phyloP scores from a whole-genome alignment of 2,113 vertebrate genomes.

The Arvicanthis niloticus region DNA sequence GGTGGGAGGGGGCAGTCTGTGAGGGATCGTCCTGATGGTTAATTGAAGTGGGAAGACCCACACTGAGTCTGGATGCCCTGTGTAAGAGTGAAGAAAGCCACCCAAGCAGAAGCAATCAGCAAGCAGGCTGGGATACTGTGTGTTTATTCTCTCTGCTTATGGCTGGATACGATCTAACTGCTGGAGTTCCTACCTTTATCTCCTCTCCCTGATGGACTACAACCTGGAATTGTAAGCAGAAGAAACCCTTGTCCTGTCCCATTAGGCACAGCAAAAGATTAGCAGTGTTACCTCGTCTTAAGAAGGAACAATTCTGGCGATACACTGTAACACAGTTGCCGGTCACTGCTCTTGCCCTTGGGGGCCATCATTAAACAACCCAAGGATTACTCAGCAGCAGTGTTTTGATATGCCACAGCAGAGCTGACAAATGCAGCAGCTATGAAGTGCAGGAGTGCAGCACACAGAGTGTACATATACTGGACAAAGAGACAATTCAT shows the following conservation, averaged over 20 bases:
- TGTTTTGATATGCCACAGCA: background rate
- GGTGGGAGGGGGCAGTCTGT: too few relatives aligned
- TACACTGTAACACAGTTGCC: background rate
- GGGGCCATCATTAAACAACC: background rate
- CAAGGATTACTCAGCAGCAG: background rate
- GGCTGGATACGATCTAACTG: background rate
- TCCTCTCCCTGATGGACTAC: background rate
- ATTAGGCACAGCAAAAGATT: background rate
- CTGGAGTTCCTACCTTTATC: background rate
- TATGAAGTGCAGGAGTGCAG: background rate
- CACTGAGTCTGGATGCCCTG: too few relatives aligned
- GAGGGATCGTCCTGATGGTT: too few relatives aligned
- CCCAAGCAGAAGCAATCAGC: too few relatives aligned
- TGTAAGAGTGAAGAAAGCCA: background rate
- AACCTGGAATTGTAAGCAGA: background rate
- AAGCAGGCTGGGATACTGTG: background rate
- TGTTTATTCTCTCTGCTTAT: background rate
- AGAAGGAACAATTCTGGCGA: background rate
- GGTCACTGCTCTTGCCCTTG: background rate
- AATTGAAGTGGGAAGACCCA: background rate
- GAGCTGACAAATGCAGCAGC: background rate
- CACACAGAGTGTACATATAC: fast-evolving
- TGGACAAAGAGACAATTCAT: background rate
- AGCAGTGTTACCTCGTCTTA: background rate
- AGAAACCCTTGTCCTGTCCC: background rate